These are phyloP conservation scores for Hypotaenidia okinawae DNA, from an alignment of 2,797 vertebrate species.

Conservation along the genomic window DNA sequence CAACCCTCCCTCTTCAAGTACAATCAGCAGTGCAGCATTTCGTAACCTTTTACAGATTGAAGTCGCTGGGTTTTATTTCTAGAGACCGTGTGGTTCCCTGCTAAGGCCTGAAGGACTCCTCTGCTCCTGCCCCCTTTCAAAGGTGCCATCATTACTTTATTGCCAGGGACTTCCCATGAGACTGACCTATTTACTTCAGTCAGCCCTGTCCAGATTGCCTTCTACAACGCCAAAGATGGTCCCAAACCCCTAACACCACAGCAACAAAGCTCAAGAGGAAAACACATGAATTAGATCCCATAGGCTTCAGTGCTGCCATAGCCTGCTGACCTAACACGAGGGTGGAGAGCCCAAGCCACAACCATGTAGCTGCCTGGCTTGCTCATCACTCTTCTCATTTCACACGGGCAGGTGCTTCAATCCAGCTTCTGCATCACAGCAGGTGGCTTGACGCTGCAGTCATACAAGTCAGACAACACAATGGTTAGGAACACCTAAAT, in stretches of 20 bases:
- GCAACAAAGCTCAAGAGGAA: neutral
- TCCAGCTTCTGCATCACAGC: neutral
- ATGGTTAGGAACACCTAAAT: neutral
- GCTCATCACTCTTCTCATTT: neutral
- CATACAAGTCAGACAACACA: neutral
- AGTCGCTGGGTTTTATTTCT: neutral
- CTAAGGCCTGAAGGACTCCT: neutral
- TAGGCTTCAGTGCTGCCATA: neutral
- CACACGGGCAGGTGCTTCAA: neutral
- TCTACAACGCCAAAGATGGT: rapidly evolving
- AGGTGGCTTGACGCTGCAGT: rapidly evolving
- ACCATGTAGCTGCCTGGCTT: neutral
- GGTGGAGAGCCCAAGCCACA: neutral
- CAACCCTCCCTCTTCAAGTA: neutral
- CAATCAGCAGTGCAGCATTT: neutral
- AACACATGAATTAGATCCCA: neutral
- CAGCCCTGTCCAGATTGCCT: neutral
- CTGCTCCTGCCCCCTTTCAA: neutral
- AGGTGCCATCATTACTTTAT: neutral
- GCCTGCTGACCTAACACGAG: neutral
- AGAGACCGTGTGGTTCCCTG: neutral
- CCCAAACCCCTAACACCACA: neutral
- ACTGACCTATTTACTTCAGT: rapidly evolving
- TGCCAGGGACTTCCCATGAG: neutral
- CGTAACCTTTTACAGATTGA: neutral